These are phyloP conservation scores for Idaea biselata DNA, from an alignment of 2,888 invertebrate genomes.

Conservation along the genomic window DNA sequence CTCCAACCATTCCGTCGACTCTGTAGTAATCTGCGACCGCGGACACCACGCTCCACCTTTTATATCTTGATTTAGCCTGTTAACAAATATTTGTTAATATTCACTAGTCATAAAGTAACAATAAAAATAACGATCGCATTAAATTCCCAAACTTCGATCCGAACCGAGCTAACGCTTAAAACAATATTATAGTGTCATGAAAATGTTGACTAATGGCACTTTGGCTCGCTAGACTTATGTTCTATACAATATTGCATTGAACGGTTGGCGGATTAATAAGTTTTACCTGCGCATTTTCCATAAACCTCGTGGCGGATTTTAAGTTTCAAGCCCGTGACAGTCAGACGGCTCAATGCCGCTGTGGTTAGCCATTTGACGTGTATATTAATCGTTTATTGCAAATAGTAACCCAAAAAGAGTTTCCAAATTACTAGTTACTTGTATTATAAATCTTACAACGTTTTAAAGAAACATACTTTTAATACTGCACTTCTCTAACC, in stretches of 20 bases:
- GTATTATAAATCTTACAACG: no score
- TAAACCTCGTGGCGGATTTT: conserved; percentile 8
- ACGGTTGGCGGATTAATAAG: conserved; percentile 8
- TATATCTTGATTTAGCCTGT: conserved; percentile 89
- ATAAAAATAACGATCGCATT: conserved; percentile 13
- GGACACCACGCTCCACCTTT: conserved; percentile 97
- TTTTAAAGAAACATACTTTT: background rate
- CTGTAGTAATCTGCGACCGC: conserved; percentile 87
- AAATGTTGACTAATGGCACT: conserved; percentile 17
- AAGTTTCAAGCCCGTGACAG: conserved; percentile 13
- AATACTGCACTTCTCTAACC: background rate
- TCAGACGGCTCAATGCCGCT: conserved; percentile 8
- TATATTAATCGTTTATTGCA: background rate
- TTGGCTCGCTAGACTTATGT: conserved; percentile 4
- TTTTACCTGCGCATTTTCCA: conserved; percentile 9
- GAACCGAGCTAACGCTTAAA: conserved; percentile 13
- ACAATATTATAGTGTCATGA: conserved; percentile 18
- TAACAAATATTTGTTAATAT: conserved; percentile 31
- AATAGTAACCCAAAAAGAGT: background rate
- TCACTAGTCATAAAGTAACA: conserved; percentile 3
- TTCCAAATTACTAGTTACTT: no score
- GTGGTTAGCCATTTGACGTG: background rate
- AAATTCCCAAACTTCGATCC: conserved; percentile 13
- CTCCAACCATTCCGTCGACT: conserved; percentile 89
- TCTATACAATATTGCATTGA: conserved; percentile 7